phyloP scores from a whole-genome alignment of 2,113 vertebrate genomes.

The Ochotona curzoniae region DNA sequence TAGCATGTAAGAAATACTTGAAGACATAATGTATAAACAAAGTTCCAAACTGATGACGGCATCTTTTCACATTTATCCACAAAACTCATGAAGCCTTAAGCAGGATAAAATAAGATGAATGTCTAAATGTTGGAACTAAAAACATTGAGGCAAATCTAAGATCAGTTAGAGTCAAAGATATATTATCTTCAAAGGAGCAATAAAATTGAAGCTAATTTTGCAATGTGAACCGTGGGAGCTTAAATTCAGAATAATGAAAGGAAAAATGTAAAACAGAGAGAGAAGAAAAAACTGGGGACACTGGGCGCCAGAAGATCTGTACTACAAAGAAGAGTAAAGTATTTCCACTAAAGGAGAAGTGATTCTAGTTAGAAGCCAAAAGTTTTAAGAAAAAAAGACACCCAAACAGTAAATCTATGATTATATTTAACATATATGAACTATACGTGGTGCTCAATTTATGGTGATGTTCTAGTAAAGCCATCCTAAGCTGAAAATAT shows the following conservation, averaged over 20 bases:
- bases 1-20: background rate
- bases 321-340: background rate
- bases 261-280: background rate
- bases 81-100: conserved; percentile 33
- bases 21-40: conserved; percentile 8
- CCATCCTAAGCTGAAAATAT: no score
- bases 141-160: background rate
- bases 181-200: background rate
- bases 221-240: background rate
- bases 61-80: background rate
- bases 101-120: background rate
- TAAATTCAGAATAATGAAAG: background rate
- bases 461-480: no score
- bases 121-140: background rate
- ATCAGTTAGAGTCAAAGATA: background rate
- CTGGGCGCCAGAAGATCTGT: background rate
- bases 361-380: background rate
- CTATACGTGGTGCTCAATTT: no score
- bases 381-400: background rate
- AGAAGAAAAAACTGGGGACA: background rate
- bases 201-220: conserved; percentile 16
- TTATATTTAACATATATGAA: background rate
- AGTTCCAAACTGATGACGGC: conserved; percentile 7
- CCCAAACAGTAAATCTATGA: background rate
- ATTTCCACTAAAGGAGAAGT: background rate